phyloP scores from a whole-genome alignment of 2,888 invertebrate genomes.

The Tineola bisselliella region DNA sequence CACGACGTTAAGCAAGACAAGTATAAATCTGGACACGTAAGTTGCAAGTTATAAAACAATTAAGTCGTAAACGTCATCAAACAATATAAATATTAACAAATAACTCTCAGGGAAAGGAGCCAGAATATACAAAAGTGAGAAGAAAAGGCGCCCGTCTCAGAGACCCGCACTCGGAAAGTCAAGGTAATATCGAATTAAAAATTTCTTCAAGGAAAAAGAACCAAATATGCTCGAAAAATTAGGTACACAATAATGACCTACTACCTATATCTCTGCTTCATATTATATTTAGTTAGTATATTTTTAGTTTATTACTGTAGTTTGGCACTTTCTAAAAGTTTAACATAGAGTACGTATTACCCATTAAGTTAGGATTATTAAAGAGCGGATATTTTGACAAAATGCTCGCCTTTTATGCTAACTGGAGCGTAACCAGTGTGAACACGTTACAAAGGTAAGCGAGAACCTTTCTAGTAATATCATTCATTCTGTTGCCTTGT shows the following conservation, averaged over 20 bases:
- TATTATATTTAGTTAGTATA: conserved; percentile 5
- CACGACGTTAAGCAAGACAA: conserved; percentile 87
- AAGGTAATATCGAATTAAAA: conserved; percentile 69
- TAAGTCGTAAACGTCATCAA: neutral
- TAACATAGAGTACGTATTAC: neutral
- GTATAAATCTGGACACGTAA: conserved; percentile 77
- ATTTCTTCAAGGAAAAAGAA: neutral
- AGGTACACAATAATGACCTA: conserved; percentile 14
- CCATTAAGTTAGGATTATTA: conserved; percentile 25
- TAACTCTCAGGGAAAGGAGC: conserved; percentile 75
- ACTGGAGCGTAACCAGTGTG: conserved; percentile 63
- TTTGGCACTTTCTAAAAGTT: conserved; percentile 11
- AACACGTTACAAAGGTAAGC: conserved; percentile 65
- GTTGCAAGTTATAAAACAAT: conserved; percentile 21
- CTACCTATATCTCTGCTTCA: neutral
- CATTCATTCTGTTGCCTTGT: conserved; percentile 36
- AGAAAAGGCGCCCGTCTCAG: conserved; percentile 82
- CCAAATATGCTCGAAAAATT: neutral
- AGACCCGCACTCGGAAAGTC: conserved; percentile 85
- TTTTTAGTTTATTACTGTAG: conserved; percentile 7
- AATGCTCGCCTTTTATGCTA: conserved; percentile 66
- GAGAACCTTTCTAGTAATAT: conserved; percentile 47
- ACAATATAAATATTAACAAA: neutral
- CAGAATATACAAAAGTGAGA: conserved; percentile 83
- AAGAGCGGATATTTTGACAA: conserved; percentile 58